Base-by-base conservation (phyloP, 2,888 invertebrate genomes). In the Holacanthella duospinosa region DNA sequence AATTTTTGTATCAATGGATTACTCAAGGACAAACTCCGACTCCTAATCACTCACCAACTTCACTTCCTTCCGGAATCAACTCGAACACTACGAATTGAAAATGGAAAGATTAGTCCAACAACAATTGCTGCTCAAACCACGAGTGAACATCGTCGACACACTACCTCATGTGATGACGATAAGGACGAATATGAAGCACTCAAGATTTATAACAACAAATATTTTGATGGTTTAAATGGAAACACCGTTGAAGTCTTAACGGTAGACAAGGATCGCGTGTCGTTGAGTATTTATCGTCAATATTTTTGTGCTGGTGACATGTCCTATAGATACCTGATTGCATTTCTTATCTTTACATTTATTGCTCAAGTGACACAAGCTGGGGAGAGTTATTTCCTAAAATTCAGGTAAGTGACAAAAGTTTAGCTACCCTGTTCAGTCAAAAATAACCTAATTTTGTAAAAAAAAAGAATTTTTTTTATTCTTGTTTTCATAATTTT, bases 1-100 rank as follows among this genome's bases (percentile, higher is more conserved):
- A 89, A 93, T 58, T 82, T 86, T 76, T 89, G 87, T 61, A 85
- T 88, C 62, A 78, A 76, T 66, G 86, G 71, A 81, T 84, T 84
- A 72, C 77, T 91, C 62, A 80, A 80, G 53, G 80, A 82, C n/a
- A 86, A 87, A 75, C 86, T 87, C 9, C 83, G 86, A 0, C 80
- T 91, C 57, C 78, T 91, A 62, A 86, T 89, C 54, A 81, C 81
- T 4, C 80, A 81, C 73, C 80, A 81, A 72, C 79, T 77, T 61
- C 80, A 81, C 71, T 79, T 77, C 61, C 53, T 72, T n/a, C 67
- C 69, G 4, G 62, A 70, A 24, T 55, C 21, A 9, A 25, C 56
- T 6, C 6, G 19, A 26, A 19, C 25, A 4, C 21, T 48, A 16
- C 12, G 21, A 21, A 48, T 48, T 21, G 48, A 48, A n/a, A 4